These are phyloP conservation scores for Otis tarda DNA, from an alignment of 2,113 vertebrate species.

Conservation along the genomic window DNA sequence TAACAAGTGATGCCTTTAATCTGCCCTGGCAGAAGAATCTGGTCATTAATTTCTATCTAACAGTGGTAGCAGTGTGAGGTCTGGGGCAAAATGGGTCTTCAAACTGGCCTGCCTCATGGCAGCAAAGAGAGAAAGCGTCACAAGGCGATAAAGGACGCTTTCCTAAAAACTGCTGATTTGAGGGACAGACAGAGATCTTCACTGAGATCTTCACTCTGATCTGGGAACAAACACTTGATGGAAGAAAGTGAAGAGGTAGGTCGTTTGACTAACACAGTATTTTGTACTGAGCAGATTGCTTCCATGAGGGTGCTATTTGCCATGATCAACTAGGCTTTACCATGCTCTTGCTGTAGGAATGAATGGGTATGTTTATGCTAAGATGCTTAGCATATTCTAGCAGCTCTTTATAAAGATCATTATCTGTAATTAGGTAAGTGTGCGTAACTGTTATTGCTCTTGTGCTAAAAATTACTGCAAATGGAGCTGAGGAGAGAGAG, in stretches of 20 bases:
- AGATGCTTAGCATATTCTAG: slow-evolving; percentile 56
- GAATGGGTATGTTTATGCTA: slow-evolving; percentile 50
- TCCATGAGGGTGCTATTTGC: background rate
- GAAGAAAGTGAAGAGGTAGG: background rate
- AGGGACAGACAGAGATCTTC: background rate
- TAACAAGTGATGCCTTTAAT: background rate
- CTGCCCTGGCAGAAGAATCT: background rate
- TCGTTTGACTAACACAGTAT: background rate
- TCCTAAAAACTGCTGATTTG: background rate
- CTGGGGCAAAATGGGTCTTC: background rate
- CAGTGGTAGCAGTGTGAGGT: background rate
- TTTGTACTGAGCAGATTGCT: background rate
- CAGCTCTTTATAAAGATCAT: slow-evolving; percentile 60
- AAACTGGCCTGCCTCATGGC: background rate
- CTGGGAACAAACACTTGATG: background rate
- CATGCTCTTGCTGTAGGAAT: slow-evolving; percentile 7
- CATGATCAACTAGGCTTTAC: background rate
- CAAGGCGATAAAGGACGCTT: background rate
- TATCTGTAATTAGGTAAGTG: slow-evolving; percentile 63
- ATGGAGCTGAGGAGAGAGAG: slow-evolving; percentile 35
- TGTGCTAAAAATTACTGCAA: slow-evolving; percentile 68
- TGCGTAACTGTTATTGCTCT: slow-evolving; percentile 57
- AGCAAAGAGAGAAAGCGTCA: background rate
- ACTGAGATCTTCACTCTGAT: background rate
- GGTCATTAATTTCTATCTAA: background rate